phyloP scores from a whole-genome alignment of 2,797 vertebrate species.

The Eurystomus glaucurus region DNA sequence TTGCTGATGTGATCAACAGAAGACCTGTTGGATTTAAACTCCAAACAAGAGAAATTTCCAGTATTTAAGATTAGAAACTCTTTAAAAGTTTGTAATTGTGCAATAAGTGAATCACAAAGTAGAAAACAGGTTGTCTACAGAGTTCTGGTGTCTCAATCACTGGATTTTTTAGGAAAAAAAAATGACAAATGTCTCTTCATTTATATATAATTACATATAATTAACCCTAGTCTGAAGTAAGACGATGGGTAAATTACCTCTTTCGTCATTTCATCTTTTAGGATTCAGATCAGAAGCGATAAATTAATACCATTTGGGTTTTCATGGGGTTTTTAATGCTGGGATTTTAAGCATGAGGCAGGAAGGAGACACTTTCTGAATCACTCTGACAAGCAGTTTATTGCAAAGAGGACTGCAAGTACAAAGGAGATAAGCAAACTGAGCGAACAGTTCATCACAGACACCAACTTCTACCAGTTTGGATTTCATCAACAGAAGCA shows the following conservation, averaged over 20 bases:
- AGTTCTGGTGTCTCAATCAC: slow-evolving; percentile 21
- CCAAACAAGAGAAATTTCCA: not conserved
- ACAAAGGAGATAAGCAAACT: not conserved
- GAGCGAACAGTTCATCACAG: slow-evolving; percentile 1
- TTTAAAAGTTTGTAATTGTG: not conserved
- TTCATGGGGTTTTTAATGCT: not conserved
- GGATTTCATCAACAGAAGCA: not conserved
- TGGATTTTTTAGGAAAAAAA: not conserved
- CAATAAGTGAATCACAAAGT: not conserved
- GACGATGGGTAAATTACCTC: slow-evolving; percentile 9
- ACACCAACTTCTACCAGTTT: not conserved
- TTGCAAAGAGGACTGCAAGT: not conserved
- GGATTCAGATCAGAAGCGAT: not conserved
- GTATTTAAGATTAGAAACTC: not conserved
- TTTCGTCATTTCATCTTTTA: slow-evolving; percentile 4
- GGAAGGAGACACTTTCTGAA: slow-evolving; percentile 15
- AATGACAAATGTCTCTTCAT: not conserved
- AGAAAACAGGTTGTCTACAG: slow-evolving; percentile 6
- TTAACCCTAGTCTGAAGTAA: slow-evolving; percentile 31
- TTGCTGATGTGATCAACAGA: not conserved
- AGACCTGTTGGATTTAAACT: not conserved
- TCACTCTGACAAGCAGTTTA: not conserved
- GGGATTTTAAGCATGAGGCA: not conserved
- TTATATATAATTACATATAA: slow-evolving; percentile 52
- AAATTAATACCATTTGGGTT: not conserved